Percentiles rank a stretch among this genome's conserved stretches.
Evolutionary conservation across 1,140 invertebrate genomes (phyloP).

Genomic region (Scylla paramamosain): DNA sequence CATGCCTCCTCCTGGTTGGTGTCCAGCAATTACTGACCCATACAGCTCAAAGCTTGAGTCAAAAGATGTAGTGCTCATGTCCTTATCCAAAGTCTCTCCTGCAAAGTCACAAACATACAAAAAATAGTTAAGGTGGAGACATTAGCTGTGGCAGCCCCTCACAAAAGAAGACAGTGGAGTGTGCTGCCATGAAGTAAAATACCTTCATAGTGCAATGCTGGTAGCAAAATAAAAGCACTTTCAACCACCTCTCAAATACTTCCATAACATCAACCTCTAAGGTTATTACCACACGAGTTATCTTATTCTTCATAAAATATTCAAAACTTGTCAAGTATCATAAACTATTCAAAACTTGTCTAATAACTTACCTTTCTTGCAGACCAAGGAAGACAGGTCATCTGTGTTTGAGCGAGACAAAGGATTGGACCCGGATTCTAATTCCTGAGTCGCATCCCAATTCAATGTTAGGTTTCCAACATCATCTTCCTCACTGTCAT

Average conservation of each 20-base stretch:
- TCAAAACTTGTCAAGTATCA: not conserved
- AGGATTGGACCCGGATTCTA: not conserved
- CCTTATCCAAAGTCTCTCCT: conserved; percentile 42
- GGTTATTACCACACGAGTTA: too few relatives aligned
- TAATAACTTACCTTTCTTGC: conserved; percentile 54
- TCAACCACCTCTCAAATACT: too few relatives aligned
- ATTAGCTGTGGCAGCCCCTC: too few relatives aligned
- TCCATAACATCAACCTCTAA: too few relatives aligned
- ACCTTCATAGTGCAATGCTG: too few relatives aligned
- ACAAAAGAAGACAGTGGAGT: too few relatives aligned
- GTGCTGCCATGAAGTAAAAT: too few relatives aligned
- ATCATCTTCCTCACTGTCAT: conserved; percentile 30
- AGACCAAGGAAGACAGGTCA: conserved; percentile 39
- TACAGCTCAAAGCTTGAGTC: conserved; percentile 73
- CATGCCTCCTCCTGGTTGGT: conserved; percentile 63
- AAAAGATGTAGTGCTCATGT: conserved; percentile 53
- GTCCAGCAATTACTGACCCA: conserved; percentile 69
- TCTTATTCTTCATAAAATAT: not conserved
- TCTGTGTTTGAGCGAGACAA: conserved; percentile 48
- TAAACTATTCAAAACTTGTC: not conserved
- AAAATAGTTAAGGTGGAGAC: not conserved
- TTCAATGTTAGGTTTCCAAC: not conserved
- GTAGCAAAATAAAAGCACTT: too few relatives aligned
- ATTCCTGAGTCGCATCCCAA: conserved; percentile 45
- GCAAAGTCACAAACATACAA: not conserved